Evolutionary conservation across 64 coral and sea anemone genomes (phyloP), one percentile per base, ranked within the genome.

Genomic region (Actinia equina): DNA sequence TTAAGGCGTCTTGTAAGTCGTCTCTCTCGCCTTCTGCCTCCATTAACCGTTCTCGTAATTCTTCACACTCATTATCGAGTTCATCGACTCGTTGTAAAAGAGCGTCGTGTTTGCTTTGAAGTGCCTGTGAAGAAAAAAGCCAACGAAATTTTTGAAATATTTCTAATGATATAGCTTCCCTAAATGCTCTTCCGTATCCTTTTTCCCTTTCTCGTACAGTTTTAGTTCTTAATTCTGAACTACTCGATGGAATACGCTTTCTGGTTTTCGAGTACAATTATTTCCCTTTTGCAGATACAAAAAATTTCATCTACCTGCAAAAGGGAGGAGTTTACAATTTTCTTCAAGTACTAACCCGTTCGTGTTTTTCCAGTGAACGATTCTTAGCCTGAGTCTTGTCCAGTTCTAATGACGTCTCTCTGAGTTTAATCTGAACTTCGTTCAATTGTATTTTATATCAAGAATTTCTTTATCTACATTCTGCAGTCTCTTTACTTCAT

Each of bases 91-190:
- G 89, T 82, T 88, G 89, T 43, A 98, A 61, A 45, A 98, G 86
- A 10, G 93, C 65, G 55, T 98, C 96, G 37, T 98, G 96, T 64
- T 98, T 98, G 65, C 71, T 91, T 90, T 98, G 96, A n/a, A 98
- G 84, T 22, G 93, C 93, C 96, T 98, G 17, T 42, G 69, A 81
- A 41, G 55, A 49, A 82, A 79, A 10, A 65, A 65, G 55, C 13
- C 55, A 12, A 57, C 10, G 6, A 23, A 20, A 65, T 25, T 23
- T 7, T 10, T 0, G 20, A 65, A 23, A 6, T n/a, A 60, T 60
- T 0, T 60, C 4, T 60, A 13, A 57, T 57, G 2, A 57, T 57
- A 49, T 49, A 49, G 46, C 46, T 49, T 49, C 7, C 46, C 46
- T 49, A 49, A 4, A 1, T 49, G 46, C 46, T 49, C 4, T 49